Evolutionary conservation across 2,113 vertebrate species (phyloP), one percentile per base, ranked within the genome.

Genomic region (Psophia crepitans): DNA sequence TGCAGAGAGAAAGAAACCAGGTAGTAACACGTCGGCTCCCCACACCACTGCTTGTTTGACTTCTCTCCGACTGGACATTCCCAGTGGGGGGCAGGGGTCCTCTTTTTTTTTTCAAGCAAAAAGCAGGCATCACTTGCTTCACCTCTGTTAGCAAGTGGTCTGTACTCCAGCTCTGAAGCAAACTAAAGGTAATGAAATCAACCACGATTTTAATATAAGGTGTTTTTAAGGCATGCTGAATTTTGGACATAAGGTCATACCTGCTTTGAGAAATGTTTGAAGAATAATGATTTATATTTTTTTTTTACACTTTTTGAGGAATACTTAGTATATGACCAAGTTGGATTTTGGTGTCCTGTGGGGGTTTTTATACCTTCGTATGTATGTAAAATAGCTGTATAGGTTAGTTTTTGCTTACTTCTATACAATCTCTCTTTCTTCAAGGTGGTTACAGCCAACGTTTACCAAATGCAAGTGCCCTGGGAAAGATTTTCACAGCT

Each of bases 361-460:
- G 8, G 11, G 19, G 9, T 66, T 39, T 9, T 61, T n/a, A 21
- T 33, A 17, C 69, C n/a, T 64, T 21, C 33, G 18, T 41, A 32
- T 16, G 2, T 37, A 9, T 37, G 17, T 49, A 43, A 46, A 74
- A 53, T 2, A 49, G 27, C n/a, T 46, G 28, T 8, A 18, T 3
- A 6, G 37, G 16, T 57, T 37, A 6, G 33, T 1, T 66, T 58
- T 48, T 71, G 16, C 35, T 84, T 10, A 1, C 23, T 18, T 43
- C 3, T 0, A 0, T 30, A 3, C 33, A 16, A 14, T 27, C 30
- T 56, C 12, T 73, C 18, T 74, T 39, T 85, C 33, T 74, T 94
- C 71, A 93, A 99, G 99, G 99, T 64, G 99, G 99, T 21, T 99
- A 98, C 90, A 99, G 99, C 94, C 99, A 99, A 76, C 99, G 99